Evolutionary conservation across 2,113 vertebrate genomes (phyloP), one percentile per base, ranked within the genome.

Genomic region (Tonatia bakeri): DNA sequence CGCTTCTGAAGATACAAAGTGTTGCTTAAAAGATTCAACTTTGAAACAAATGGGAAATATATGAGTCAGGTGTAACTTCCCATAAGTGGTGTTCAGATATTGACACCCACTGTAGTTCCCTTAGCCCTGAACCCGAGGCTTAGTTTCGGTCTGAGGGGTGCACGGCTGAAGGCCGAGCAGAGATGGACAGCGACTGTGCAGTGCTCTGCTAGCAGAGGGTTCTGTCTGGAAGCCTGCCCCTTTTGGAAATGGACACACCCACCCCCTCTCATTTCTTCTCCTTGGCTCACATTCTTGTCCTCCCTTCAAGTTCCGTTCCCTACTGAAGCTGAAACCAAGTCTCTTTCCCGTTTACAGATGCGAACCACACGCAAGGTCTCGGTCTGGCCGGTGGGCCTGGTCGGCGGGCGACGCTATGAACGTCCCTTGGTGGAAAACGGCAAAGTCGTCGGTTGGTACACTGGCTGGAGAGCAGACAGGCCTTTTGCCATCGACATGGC

Each of bases 401-500:
- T 99, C 7, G 99, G 99, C 0, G 99, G 99, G 20, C 99, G 99
- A 33, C 98, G 99, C 8, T 99, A 99, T 1, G 99, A 99, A 98
- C 99, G 99, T 8, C 99, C 99, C 0, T 52, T 99, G 0, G 99
- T 99, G 98, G 98, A 99, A 26, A 99, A 99, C 0, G 99, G 99
- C 67, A 99, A 99, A 95, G 99, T 99, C 0, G 99, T 99, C 0
- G 99, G 99, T 91, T 99, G 99, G 99, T 99, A 99, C 98, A 99
- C 99, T 0, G 99, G 99, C 96, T 99, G 99, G 99, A 99, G 99
- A 97, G 99, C 99, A 20, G 99, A 99, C 98, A 98, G 99, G 94
- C 99, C 99, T 16, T 99, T 99, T 17, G 99, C 99, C 65, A 99
- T 99, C 0, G 99, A 99, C 98, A 99, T 99, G 99, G 99, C 99